Conservation (phyloP, 2,113 vertebrate species). For the Tychaedon coryphoeus region DNA sequence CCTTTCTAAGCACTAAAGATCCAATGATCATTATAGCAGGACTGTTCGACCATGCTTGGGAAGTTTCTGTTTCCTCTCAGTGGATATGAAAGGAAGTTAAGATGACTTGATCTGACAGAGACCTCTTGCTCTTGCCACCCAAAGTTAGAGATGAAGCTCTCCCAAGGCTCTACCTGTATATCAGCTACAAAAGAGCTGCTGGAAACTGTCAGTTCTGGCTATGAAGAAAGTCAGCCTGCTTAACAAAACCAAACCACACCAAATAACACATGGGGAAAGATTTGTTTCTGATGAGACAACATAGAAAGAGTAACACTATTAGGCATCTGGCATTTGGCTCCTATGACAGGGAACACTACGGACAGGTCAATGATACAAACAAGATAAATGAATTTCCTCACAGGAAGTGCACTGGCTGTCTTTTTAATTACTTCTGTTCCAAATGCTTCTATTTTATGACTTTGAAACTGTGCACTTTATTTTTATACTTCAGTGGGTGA, state of each 20-base stretch:
- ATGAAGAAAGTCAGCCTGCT: not conserved
- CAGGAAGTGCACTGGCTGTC: not conserved
- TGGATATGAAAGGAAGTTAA: not conserved
- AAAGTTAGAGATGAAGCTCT: not conserved
- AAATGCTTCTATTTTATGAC: conserved; percentile 13
- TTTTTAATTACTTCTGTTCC: conserved; percentile 4
- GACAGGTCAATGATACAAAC: not conserved
- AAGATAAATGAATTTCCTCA: conserved; percentile 11
- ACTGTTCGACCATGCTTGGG: not conserved
- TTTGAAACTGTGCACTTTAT: not conserved
- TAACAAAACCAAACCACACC: not conserved
- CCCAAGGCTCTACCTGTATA: not conserved
- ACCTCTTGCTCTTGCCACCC: not conserved
- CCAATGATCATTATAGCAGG: not conserved
- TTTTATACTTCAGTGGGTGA: not conserved
- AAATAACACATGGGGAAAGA: not conserved
- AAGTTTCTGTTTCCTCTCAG: not conserved
- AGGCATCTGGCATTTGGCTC: not conserved
- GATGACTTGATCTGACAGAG: not conserved
- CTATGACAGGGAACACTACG: not conserved
- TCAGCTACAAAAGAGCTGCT: not conserved
- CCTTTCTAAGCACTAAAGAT: not conserved
- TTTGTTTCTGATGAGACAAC: not conserved
- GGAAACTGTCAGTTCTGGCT: not conserved
- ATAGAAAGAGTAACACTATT: not conserved